Conservation (phyloP, 92 coral and sea anemone species). For the Parazoanthus atlanticus region DNA sequence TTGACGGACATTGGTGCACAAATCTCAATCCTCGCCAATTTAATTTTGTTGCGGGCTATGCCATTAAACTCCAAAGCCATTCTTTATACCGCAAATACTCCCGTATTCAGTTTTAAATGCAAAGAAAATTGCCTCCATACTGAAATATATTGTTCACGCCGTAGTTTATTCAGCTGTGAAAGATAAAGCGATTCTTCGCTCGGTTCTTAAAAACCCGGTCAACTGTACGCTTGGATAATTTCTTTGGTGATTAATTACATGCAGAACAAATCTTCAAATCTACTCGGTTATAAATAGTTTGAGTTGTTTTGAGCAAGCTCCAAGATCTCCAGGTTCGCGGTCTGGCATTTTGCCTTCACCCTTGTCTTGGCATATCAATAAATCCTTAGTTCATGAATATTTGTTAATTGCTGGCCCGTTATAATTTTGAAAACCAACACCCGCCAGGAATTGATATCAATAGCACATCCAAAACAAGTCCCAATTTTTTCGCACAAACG, state of each 20-base stretch:
- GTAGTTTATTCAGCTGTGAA: constrained; percentile 32
- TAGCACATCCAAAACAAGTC: constrained; percentile 28
- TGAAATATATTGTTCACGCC: neutral
- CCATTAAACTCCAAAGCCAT: neutral
- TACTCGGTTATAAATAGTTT: neutral
- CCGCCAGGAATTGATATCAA: constrained; percentile 20
- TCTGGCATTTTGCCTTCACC: constrained; percentile 17
- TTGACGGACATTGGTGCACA: neutral
- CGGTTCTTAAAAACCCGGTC: neutral
- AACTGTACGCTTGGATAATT: neutral
- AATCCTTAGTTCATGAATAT: neutral
- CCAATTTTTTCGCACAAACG: constrained; percentile 43
- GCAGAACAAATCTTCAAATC: neutral
- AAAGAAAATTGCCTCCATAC: neutral
- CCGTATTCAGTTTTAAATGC: constrained; percentile 24
- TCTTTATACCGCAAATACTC: constrained; percentile 9
- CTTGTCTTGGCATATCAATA: neutral
- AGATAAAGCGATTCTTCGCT: neutral
- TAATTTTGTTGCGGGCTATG: neutral
- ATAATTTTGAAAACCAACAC: constrained; percentile 29
- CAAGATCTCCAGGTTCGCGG: neutral
- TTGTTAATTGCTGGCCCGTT: constrained; percentile 24
- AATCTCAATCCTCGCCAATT: constrained; percentile 1
- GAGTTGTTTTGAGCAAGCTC: constrained; percentile 17
- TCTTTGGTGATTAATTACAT: neutral